Base-by-base conservation (phyloP, 2,888 invertebrate genomes). In the Hirtodrosophila trivittata region DNA sequence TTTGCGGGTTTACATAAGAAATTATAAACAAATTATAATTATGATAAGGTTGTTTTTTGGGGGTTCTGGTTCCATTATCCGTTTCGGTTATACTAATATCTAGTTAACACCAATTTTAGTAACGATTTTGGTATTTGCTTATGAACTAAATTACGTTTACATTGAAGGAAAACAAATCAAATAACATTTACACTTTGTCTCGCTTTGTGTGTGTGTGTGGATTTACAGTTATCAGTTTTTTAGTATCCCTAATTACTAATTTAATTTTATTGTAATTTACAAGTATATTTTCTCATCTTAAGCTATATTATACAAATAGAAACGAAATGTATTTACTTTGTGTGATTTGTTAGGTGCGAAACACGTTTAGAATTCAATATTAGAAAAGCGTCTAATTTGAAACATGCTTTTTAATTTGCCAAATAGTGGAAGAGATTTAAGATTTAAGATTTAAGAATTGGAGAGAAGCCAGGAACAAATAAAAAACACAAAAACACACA, bases 361-460 rank as follows among this genome's bases (percentile, higher is more conserved):
- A 50, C 3, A 50, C 39, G 49, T 35, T 45, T n/a, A 45, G 46
- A 45, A 45, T 37, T 3, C 30, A 12, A 18, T 39, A 59, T 13
- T 38, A 21, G 26, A 42, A 28, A 52, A 49, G 50, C 25, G 21
- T 30, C 28, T 30, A 32, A 38, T 28, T 39, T 54, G 35, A 38
- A 71, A 52, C 58, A 75, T 77, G 85, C 67, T 74, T 80, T 21
- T 86, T 82, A 88, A 87, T 86, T 85, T 87, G 88, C 86, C 88
- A 88, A 84, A 82, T 47, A 42, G 30, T 46, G 33, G 58, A 16
- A 35, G 38, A 25, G 7, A 26, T 33, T 39, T 25, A 62, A 33
- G 55, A 51, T 58, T 35, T 28, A n/a, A n/a, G n/a, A n/a, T n/a
- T n/a, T n/a, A n/a, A n/a, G n/a, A n/a, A n/a, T n/a, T n/a, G n/a